Base-by-base conservation (phyloP, 2,113 vertebrate species). In the Paramisgurnus dabryanus region DNA sequence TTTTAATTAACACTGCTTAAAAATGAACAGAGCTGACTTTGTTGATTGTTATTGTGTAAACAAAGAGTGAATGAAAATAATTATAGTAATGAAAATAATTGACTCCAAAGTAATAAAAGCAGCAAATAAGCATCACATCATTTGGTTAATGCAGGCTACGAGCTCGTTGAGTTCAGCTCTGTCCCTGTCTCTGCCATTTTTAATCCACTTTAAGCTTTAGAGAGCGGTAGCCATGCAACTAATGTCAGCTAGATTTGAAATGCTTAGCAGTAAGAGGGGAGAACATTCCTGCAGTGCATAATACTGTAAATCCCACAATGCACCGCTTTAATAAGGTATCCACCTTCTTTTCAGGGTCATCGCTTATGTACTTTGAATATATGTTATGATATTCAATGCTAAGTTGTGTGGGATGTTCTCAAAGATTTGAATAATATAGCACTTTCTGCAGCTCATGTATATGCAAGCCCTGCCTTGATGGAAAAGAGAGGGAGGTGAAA, bases 281-380 rank as follows among this genome's bases (percentile, higher is more conserved):
- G 67, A 18, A 65, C 58, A 80, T 78, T 85, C 79, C 9, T 53
- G 12, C 49, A 12, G 4, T 53, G 49, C 2, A 82, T 79, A 67
- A 60, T 64, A 61, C 10, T 27, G 12, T 76, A 68, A 78, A 64
- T 85, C 75, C 84, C 81, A 83, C 45, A 76, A 78, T 70, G 69
- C 84, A 66, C 74, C 55, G 39, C 66, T 75, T 69, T 85, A 85
- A 83, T 76, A 60, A 85, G 75, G 78, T 85, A 75, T 77, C 73
- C 70, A 43, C 84, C 78, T 55, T 40, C 75, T 83, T 76, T 75
- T 58, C 68, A 66, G 78, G 81, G 69, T 79, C 61, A 71, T 47
- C 74, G 73, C 22, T 45, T 65, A 18, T 68, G 69, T 67, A 78
- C 45, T 49, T 64, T 7, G 64, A 53, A 76, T 61, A 68, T 60